Conservation (phyloP, 2,113 vertebrate species). For the Gobio gobio region DNA sequence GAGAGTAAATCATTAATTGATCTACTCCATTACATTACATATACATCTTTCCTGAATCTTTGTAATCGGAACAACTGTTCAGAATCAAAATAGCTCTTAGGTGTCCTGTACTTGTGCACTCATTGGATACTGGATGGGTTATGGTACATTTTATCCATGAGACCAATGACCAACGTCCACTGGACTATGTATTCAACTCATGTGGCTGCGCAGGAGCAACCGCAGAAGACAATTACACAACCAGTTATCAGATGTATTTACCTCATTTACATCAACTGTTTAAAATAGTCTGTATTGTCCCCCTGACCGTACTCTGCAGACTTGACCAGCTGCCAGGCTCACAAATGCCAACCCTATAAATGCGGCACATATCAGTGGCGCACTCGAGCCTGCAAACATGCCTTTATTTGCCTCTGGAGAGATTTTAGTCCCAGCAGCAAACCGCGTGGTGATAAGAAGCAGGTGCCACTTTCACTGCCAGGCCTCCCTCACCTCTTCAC, state of each 20-base stretch:
- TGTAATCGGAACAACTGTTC: not conserved
- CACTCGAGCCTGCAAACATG: slow-evolving; percentile 2
- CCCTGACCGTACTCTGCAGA: not conserved
- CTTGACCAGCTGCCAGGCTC: not conserved
- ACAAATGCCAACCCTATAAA: slow-evolving; percentile 29
- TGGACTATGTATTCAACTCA: not conserved
- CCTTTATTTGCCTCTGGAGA: slow-evolving; percentile 39
- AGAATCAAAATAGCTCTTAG: not conserved
- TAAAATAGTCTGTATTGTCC: slow-evolving; percentile 5
- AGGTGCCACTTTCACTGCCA: slow-evolving; percentile 37
- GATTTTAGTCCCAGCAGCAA: slow-evolving; percentile 20
- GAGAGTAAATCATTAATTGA: not conserved
- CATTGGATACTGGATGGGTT: not conserved
- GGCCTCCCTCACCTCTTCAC: slow-evolving; percentile 19
- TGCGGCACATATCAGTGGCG: not conserved
- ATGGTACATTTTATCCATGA: slow-evolving; percentile 1
- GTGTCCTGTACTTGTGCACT: not conserved
- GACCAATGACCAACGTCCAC: not conserved
- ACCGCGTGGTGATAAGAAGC: slow-evolving; percentile 16
- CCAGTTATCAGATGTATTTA: not conserved
- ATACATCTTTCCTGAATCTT: not conserved
- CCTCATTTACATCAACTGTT: not conserved
- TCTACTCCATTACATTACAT: not conserved
- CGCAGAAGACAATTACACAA: not conserved
- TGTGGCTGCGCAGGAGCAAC: not conserved